Base-by-base conservation (phyloP, 2,888 invertebrate genomes). In the Palloptera scutellata region DNA sequence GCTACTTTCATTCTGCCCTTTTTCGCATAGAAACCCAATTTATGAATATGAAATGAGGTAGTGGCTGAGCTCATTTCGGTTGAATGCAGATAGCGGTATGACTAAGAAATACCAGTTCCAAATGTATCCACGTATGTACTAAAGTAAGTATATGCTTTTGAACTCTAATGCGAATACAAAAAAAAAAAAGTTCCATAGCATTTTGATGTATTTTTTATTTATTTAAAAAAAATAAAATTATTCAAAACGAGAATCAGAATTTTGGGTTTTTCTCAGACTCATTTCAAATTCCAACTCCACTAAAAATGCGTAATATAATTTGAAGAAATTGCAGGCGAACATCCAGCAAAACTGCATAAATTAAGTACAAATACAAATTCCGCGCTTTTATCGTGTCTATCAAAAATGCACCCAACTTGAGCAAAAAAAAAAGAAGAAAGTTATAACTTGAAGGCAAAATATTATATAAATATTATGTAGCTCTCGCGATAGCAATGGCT, bases 31-130 rank as follows among this genome's bases (percentile, higher is more conserved):
- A 70, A 73, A 72, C 70, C 69, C 69, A 67, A 73, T 73, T 73
- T 73, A 72, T 70, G 72, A 70, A 73, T 72, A 72, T 69, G 63
- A 72, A 73, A 73, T 73, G 70, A 73, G 69, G 67, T 68, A 67
- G 72, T 69, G 69, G 67, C 61, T 69, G n/a, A n/a, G n/a, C n/a
- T n/a, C n/a, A n/a, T n/a, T n/a, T n/a, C n/a, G n/a, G n/a, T n/a
- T n/a, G n/a, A n/a, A n/a, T n/a, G n/a, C n/a, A 30, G 30, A 6
- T 30, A 30, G 30, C 30, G n/a, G n/a, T n/a, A n/a, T 30, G 30
- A 30, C 69, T 69, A 30, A 30, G 30, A 30, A 30, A 30, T 30
- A 30, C 30, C 2, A 6, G 30, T 30, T 30, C 30, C 2, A 30
- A 30, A 30, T 30, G 30, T 30, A 4, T 30, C 30, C 30, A 30